phyloP scores from a whole-genome alignment of 2,113 vertebrate genomes.

The Bostrychus sinensis region DNA sequence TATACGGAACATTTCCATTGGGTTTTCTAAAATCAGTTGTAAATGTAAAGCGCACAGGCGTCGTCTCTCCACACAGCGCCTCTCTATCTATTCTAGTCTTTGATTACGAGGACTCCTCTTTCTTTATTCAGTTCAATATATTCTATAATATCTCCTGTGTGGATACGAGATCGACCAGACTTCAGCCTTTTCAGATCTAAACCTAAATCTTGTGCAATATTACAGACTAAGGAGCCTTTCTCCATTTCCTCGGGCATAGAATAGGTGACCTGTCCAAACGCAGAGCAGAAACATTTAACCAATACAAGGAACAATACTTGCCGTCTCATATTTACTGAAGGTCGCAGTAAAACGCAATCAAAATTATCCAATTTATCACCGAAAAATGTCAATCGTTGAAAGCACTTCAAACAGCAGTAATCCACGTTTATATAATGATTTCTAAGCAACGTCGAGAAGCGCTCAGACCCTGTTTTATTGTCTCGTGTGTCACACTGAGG shows the following conservation, averaged over 20 bases:
- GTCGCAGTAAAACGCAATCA: too few relatives aligned
- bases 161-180: constrained; percentile 67
- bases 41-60: constrained; percentile 78
- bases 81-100: constrained; percentile 78
- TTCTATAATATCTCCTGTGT: constrained; percentile 67
- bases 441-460: too few relatives aligned
- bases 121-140: constrained; percentile 71
- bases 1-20: constrained; percentile 76
- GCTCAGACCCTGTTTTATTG: too few relatives aligned
- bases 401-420: too few relatives aligned
- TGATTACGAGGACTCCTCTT: constrained; percentile 68
- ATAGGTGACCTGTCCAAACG: constrained; percentile 59
- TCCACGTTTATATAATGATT: too few relatives aligned
- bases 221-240: constrained; percentile 77
- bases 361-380: too few relatives aligned
- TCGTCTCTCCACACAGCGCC: constrained; percentile 67
- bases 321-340: too few relatives aligned
- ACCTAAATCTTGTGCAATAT: constrained; percentile 73
- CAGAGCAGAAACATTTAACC: constrained; percentile 4
- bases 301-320: too few relatives aligned
- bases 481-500: too few relatives aligned
- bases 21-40: constrained; percentile 74
- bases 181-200: constrained; percentile 66
- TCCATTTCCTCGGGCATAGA: constrained; percentile 76
- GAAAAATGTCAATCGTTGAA: too few relatives aligned